These are phyloP conservation scores for Amiota mariae DNA, from an alignment of 2,888 invertebrate species.

Conservation along the genomic window DNA sequence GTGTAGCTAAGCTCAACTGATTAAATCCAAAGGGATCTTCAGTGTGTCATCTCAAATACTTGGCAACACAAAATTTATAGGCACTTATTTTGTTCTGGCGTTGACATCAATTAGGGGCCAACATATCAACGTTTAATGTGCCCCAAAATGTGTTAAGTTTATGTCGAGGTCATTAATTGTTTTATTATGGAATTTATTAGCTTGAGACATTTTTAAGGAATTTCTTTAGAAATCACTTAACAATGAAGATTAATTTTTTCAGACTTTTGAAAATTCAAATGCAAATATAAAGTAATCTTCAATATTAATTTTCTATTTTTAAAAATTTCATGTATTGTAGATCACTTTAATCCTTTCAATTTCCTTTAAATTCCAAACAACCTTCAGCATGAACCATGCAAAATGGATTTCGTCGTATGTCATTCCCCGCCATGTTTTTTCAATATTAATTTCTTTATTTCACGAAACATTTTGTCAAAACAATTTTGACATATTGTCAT, in stretches of 20 bases:
- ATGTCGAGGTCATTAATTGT: conserved; percentile 2
- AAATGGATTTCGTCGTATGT: neutral
- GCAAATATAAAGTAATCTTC: neutral
- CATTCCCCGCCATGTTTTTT: neutral
- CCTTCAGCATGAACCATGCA: neutral
- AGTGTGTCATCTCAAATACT: too few relatives aligned
- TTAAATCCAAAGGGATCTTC: neutral
- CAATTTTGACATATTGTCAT: conserved; percentile 16
- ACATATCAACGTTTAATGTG: neutral
- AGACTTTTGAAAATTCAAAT: too few relatives aligned
- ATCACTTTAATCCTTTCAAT: too few relatives aligned
- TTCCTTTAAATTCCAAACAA: neutral
- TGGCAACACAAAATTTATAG: neutral
- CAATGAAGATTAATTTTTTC: too few relatives aligned
- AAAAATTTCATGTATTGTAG: neutral
- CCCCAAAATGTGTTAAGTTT: neutral
- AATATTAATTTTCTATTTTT: neutral
- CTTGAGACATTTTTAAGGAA: neutral
- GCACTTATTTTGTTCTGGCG: neutral
- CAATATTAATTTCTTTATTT: conserved; percentile 1
- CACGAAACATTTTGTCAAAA: conserved; percentile 23
- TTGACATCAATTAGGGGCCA: conserved; percentile 1
- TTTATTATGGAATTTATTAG: conserved; percentile 8
- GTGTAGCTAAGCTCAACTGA: neutral
- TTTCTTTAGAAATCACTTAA: too few relatives aligned